A percentile compares a stretch with the other conserved stretches of the same genome.
These are phyloP conservation scores for Rhombomys opimus DNA, from an alignment of 2,113 vertebrate species.

Conservation along the genomic window DNA sequence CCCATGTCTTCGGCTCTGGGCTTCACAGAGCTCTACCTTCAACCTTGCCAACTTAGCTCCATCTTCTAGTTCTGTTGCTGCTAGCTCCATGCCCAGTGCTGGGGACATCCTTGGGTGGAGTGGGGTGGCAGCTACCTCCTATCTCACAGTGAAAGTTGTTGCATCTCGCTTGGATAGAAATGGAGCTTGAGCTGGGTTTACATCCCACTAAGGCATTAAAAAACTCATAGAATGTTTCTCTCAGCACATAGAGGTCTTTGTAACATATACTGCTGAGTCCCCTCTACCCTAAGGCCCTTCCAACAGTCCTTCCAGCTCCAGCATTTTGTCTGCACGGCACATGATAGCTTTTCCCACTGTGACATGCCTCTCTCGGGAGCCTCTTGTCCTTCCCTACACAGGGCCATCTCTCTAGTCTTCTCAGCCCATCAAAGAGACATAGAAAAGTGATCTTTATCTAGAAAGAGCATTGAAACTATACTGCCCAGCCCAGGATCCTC, in stretches of 20 bases:
- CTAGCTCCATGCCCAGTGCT: neutral
- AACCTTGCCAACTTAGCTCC: neutral
- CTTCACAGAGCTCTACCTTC: neutral
- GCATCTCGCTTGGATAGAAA: neutral
- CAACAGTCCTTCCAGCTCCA: neutral
- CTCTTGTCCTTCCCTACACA: neutral
- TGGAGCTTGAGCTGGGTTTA: fast-evolving
- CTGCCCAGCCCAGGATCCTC: neutral
- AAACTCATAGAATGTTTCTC: neutral
- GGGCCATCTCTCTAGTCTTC: neutral
- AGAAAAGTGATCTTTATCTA: neutral
- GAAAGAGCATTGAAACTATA: neutral
- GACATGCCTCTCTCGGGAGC: neutral
- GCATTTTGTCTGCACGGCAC: neutral
- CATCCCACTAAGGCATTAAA: neutral
- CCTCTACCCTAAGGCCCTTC: neutral
- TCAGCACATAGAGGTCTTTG: no score
- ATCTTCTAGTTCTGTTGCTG: neutral
- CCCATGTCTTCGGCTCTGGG: neutral
- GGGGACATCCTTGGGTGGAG: neutral
- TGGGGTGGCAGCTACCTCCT: neutral
- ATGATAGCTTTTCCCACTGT: fast-evolving
- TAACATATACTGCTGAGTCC: fast-evolving
- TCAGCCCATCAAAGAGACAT: neutral
- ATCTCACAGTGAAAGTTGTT: neutral